Percentiles rank a stretch among this genome's conserved stretches.
Evolutionary conservation across 2,888 invertebrate genomes (phyloP).

Genomic region (Morpho helenor): DNA sequence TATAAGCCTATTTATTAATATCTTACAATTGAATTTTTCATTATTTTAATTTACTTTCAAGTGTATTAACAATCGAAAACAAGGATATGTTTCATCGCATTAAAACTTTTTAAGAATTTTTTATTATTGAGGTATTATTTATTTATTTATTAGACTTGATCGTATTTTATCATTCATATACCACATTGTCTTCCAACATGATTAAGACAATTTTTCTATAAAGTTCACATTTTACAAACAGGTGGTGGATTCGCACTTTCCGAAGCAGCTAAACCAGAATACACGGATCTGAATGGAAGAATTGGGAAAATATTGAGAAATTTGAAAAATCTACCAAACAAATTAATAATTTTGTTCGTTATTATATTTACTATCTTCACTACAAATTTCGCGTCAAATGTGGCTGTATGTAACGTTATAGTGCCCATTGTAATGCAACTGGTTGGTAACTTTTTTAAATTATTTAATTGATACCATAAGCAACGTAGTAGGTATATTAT

Average conservation of each 20-base stretch:
- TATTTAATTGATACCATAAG: background rate
- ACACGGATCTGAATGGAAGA: slow-evolving; percentile 47
- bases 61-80: too few relatives aligned
- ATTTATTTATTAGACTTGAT: too few relatives aligned
- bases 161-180: too few relatives aligned
- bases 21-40: too few relatives aligned
- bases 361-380: slow-evolving; percentile 44
- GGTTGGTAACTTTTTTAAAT: slow-evolving; percentile 36
- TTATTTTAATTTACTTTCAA: too few relatives aligned
- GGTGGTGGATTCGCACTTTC: slow-evolving; percentile 59
- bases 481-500: too few relatives aligned
- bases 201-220: too few relatives aligned
- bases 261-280: slow-evolving; percentile 43
- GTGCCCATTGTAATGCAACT: slow-evolving; percentile 55
- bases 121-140: too few relatives aligned
- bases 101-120: too few relatives aligned
- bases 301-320: slow-evolving; percentile 38
- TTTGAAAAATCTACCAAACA: slow-evolving; percentile 37
- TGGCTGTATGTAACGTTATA: slow-evolving; percentile 58
- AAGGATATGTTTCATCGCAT: too few relatives aligned
- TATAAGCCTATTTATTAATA: too few relatives aligned
- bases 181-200: too few relatives aligned
- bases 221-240: background rate
- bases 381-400: slow-evolving; percentile 65
- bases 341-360: slow-evolving; percentile 38